Base-by-base conservation (phyloP, 23 tunicate species). In the Ascidia mentula region DNA sequence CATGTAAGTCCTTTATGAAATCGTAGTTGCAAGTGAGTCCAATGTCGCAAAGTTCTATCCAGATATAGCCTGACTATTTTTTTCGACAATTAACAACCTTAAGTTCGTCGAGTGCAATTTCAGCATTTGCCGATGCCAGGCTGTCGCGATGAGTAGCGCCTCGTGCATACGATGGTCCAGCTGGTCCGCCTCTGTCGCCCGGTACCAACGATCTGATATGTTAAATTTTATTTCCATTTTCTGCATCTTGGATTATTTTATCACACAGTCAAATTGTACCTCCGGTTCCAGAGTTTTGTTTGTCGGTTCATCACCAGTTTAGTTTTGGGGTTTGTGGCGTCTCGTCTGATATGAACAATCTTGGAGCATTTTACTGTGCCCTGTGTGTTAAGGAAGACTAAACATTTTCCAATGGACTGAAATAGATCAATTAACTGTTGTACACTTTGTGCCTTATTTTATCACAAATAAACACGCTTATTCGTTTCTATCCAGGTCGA, bases 281-380 rank as follows among this genome's bases (percentile, higher is more conserved):
- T 84, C 32, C 82, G 60, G 31, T 36, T 37, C 88, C 88, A 84
- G 20, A 84, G 35, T 71, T 81, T 81, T 30, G 45, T 37, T 40
- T 81, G 85, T 15, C 73, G 72, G 42, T 40, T 40, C 72, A 82
- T 46, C 22, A 74, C 79, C 36, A 82, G 42, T 38, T 78, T 84
- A 1, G 76, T 36, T 45, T 78, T 85, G 0, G 32, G 0, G 28
- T 42, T 37, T 18, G 79, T n/a, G 22, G 83, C 76, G 46, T 85
- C 89, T 70, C 77, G 69, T 46, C 72, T 34, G 34, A 78, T 46
- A 13, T 71, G 36, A 34, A 85, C 83, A 18, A 79, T 79, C 35
- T 78, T 85, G 12, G 83, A 69, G 46, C 89, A 85, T 78, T 85
- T 85, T 31, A 78, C 83, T 28, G 77, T 17, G 45, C 77, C 83